Evolutionary conservation across 2,797 vertebrate species (phyloP).

Genomic region (Nyctalus aviator): DNA sequence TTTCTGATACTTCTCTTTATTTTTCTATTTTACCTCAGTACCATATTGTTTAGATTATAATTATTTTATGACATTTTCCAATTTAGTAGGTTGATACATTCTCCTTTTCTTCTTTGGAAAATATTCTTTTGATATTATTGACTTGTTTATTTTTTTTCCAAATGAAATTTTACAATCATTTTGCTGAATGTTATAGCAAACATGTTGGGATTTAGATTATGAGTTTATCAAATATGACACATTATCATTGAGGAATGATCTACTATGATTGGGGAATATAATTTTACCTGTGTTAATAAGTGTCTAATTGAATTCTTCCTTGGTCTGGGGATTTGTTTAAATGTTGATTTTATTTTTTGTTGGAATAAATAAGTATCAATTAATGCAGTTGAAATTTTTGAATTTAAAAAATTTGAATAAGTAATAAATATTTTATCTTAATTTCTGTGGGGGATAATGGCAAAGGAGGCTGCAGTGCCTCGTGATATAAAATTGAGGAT

Average conservation of each 20-base stretch:
- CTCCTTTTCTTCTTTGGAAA: conserved; percentile 3
- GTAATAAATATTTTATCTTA: neutral
- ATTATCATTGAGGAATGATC: neutral
- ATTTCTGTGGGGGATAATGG: conserved; percentile 8
- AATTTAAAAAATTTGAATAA: conserved; percentile 23
- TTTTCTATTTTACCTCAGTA: neutral
- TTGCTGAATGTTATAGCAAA: neutral
- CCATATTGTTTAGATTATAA: conserved; percentile 1
- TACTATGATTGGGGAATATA: neutral
- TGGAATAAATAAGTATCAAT: neutral
- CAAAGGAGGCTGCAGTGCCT: neutral
- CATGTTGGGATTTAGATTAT: neutral
- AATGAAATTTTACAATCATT: conserved; percentile 28
- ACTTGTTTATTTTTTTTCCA: conserved; percentile 42
- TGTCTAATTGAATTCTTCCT: neutral
- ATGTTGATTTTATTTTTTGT: conserved; percentile 30
- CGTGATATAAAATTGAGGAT: conserved; percentile 45
- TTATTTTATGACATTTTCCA: conserved; percentile 41
- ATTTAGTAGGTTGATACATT: neutral
- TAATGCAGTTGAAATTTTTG: neutral
- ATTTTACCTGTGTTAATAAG: neutral
- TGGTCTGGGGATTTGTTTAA: neutral
- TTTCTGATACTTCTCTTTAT: neutral
- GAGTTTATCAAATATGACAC: conserved; percentile 1
- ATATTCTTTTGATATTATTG: conserved; percentile 17